Percentiles rank a stretch among this genome's conserved stretches.
phyloP scores from a whole-genome alignment of 1,140 invertebrate genomes.

The Formica selysi region DNA sequence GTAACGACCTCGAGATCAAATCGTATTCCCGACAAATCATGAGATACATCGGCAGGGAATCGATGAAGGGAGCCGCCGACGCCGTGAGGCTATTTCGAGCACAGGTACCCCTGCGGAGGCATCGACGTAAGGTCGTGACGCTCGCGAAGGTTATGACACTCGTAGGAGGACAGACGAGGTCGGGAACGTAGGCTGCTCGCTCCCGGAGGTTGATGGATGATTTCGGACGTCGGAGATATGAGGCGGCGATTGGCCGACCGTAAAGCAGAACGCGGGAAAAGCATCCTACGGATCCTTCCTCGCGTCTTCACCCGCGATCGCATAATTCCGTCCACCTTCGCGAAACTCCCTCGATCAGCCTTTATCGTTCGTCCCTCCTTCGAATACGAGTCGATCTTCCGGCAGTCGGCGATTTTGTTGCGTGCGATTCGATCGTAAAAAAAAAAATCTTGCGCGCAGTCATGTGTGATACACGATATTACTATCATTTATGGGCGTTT shows the following conservation, averaged over 20 bases:
- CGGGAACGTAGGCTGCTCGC: slow-evolving; percentile 71
- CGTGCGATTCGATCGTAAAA: slow-evolving; percentile 28
- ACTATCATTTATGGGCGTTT: not conserved
- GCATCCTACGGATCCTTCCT: slow-evolving; percentile 63
- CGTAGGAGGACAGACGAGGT: slow-evolving; percentile 74
- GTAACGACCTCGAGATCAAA: slow-evolving; percentile 57
- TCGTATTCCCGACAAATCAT: slow-evolving; percentile 46
- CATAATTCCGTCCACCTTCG: slow-evolving; percentile 69
- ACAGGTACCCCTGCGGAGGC: slow-evolving; percentile 50
- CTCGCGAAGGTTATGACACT: slow-evolving; percentile 73
- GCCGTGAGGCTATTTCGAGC: slow-evolving; percentile 55
- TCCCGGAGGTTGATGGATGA: slow-evolving; percentile 74
- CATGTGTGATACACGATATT: not conserved
- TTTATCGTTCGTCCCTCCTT: slow-evolving; percentile 64
- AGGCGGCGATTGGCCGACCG: slow-evolving; percentile 69
- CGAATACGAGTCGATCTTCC: slow-evolving; percentile 41
- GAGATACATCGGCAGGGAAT: slow-evolving; percentile 41
- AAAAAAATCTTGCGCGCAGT: not conserved
- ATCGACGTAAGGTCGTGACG: slow-evolving; percentile 71
- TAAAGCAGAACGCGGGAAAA: slow-evolving; percentile 66
- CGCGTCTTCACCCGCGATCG: slow-evolving; percentile 46
- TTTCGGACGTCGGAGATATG: slow-evolving; percentile 67
- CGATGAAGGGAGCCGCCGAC: slow-evolving; percentile 34
- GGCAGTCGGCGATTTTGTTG: slow-evolving; percentile 36
- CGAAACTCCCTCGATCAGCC: slow-evolving; percentile 58